A percentile compares a stretch with the other conserved stretches of the same genome.
These are phyloP conservation scores for Cassiopea andromeda DNA, from an alignment of 30 jellyfish, hydroid and myxozoan genomes.

Conservation along the genomic window DNA sequence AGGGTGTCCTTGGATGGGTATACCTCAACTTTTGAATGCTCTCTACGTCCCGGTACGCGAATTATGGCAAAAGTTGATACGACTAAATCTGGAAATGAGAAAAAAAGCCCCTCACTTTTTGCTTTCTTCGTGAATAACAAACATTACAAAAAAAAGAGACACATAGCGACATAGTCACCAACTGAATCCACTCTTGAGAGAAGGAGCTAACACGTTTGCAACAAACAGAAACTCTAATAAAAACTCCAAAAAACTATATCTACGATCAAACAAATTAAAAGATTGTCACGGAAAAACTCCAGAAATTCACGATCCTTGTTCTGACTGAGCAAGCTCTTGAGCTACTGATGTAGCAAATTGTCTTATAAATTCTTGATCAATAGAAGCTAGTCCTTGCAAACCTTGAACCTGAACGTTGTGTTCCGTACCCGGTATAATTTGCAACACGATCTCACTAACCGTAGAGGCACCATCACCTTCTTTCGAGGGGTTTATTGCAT, in stretches of 20 bases:
- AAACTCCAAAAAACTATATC: neutral
- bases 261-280: neutral
- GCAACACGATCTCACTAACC: slow-evolving; percentile 43
- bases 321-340: slow-evolving; percentile 30
- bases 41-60: too few relatives aligned
- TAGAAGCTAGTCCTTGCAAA: slow-evolving; percentile 36
- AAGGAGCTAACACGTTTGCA: neutral
- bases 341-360: slow-evolving; percentile 64
- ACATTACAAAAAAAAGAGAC: too few relatives aligned
- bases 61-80: too few relatives aligned
- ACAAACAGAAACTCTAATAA: neutral
- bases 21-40: too few relatives aligned
- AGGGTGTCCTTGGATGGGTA: too few relatives aligned
- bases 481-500: neutral
- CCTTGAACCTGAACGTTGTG: slow-evolving; percentile 41
- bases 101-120: too few relatives aligned
- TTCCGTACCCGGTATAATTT: slow-evolving; percentile 29
- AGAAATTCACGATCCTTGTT: neutral
- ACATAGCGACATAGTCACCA: too few relatives aligned
- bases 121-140: too few relatives aligned
- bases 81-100: too few relatives aligned
- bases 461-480: neutral
- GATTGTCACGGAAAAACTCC: neutral
- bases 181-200: neutral
- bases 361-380: slow-evolving; percentile 52